Evolutionary conservation across 2,113 vertebrate genomes (phyloP).

Genomic region (Pungitius pungitius): DNA sequence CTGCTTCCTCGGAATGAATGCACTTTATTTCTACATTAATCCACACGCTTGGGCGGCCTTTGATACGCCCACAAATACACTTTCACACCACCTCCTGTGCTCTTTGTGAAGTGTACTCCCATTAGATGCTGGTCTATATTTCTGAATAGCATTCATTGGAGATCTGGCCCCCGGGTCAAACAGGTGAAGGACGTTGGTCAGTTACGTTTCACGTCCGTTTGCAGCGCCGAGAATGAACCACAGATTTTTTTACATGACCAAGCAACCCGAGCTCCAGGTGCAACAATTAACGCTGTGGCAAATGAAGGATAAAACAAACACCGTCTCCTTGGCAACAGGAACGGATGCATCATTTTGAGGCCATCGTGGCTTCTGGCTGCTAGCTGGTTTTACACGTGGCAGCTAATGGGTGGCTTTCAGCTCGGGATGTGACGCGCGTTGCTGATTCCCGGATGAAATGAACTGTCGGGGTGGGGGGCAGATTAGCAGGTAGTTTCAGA

Average conservation of each 20-base stretch:
- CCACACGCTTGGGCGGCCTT: neutral
- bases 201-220: neutral
- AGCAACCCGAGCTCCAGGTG: conserved; percentile 12
- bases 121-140: too few species aligned
- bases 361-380: conserved; percentile 26
- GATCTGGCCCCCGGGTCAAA: too few species aligned
- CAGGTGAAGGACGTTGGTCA: too few species aligned
- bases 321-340: conserved; percentile 41
- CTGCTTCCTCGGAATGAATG: neutral
- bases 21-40: conserved; percentile 2
- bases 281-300: conserved; percentile 1
- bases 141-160: too few species aligned
- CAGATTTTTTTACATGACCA: conserved; percentile 5
- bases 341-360: conserved; percentile 33
- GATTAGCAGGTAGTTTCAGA: conserved; percentile 33
- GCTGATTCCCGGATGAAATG: conserved; percentile 44
- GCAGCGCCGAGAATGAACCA: neutral
- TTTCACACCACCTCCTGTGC: neutral
- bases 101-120: neutral
- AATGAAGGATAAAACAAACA: conserved; percentile 20
- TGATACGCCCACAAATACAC: neutral
- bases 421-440: conserved; percentile 22
- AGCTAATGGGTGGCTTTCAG: conserved; percentile 53
- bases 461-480: conserved; percentile 21
- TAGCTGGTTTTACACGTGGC: conserved; percentile 47